Evolutionary conservation across 2,797 vertebrate genomes (phyloP).

Genomic region (Okamejei kenojei): DNA sequence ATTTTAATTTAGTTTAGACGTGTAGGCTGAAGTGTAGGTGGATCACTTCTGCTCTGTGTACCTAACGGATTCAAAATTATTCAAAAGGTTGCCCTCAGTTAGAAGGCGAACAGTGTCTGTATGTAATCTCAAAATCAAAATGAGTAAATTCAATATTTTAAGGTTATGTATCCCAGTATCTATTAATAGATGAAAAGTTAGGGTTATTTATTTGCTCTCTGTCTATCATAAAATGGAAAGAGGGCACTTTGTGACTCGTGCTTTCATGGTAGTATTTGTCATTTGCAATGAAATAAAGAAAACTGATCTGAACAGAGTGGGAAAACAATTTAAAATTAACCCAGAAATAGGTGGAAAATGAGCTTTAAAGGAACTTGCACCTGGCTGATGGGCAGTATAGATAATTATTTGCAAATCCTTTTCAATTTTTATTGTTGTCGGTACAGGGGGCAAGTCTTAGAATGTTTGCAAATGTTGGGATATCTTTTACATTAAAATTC

Average conservation of each 20-base stretch:
- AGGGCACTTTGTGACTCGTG: neutral
- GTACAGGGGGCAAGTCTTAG: neutral
- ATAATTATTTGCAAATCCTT: neutral
- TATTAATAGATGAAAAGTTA: neutral
- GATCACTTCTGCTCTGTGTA: neutral
- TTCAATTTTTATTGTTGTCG: neutral
- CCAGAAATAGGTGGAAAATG: neutral
- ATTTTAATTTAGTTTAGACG: neutral
- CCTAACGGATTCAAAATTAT: neutral
- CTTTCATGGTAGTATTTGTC: neutral
- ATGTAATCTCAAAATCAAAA: neutral
- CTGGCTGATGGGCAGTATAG: neutral
- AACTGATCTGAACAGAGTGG: neutral
- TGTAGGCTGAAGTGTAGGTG: neutral
- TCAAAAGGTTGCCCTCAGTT: neutral
- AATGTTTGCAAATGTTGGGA: neutral
- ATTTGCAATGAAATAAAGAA: neutral
- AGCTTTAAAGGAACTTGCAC: neutral
- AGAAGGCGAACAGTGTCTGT: neutral
- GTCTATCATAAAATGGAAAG: neutral
- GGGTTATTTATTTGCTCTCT: neutral
- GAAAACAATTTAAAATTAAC: neutral
- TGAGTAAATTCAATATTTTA: neutral
- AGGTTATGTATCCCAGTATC: neutral
- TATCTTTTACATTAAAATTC: slow-evolving; percentile 39